Evolutionary conservation across 2,888 invertebrate species (phyloP).

Genomic region (Tetragnatha montana): DNA sequence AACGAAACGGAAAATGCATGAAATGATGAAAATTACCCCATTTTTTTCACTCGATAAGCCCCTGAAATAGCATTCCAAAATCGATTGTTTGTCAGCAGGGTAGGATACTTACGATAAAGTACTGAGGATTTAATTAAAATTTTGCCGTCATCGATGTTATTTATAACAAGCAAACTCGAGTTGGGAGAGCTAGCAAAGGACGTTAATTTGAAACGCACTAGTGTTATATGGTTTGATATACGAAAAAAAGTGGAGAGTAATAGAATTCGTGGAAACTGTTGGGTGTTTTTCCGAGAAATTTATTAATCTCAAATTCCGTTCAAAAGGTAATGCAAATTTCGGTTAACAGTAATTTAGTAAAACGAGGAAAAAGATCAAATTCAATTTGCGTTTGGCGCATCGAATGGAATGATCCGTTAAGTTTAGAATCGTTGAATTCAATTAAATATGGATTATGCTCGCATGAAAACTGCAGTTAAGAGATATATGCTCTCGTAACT

Average conservation of each 20-base stretch:
- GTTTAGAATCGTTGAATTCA: too few species aligned
- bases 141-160: neutral
- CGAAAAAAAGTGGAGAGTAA: neutral
- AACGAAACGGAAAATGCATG: slow-evolving; percentile 32
- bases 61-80: neutral
- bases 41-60: slow-evolving; percentile 7
- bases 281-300: neutral
- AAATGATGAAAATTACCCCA: slow-evolving; percentile 27
- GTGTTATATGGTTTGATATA: neutral
- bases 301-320: neutral
- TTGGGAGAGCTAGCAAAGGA: neutral
- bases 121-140: slow-evolving; percentile 24
- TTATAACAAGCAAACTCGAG: neutral
- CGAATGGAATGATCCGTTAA: too few species aligned
- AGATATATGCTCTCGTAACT: too few species aligned
- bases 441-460: too few species aligned
- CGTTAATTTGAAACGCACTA: neutral
- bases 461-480: too few species aligned
- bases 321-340: too few species aligned
- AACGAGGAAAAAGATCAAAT: too few species aligned
- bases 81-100: slow-evolving; percentile 13
- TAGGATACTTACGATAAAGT: slow-evolving; percentile 22
- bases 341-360: too few species aligned
- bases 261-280: neutral
- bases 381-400: too few species aligned